Conservation (phyloP, 2,797 vertebrate genomes). For the Austrolebias charrua region DNA sequence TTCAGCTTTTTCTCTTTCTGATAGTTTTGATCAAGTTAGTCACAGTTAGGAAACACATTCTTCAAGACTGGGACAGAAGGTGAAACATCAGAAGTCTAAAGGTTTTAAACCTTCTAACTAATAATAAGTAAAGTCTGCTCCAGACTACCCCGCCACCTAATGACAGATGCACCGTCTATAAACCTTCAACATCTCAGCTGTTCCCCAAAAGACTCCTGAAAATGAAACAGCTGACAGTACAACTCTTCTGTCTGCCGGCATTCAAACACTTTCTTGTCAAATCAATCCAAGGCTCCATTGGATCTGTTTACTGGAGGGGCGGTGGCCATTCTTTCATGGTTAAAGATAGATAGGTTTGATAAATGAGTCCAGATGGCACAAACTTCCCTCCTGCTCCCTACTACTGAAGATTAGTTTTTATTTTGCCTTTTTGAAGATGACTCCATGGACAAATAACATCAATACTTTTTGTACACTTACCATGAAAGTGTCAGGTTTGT, state of each 20-base stretch:
- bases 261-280: slow-evolving; percentile 59
- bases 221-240: slow-evolving; percentile 71
- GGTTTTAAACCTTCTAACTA: slow-evolving; percentile 4
- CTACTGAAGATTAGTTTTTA: slow-evolving; percentile 46
- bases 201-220: slow-evolving; percentile 55
- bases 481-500: not conserved
- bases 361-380: slow-evolving; percentile 57
- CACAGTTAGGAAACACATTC: not conserved
- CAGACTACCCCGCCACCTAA: slow-evolving; percentile 16
- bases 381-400: slow-evolving; percentile 30
- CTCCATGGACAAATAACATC: slow-evolving; percentile 7
- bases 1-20: not conserved
- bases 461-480: not conserved
- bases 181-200: slow-evolving; percentile 51
- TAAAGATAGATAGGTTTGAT: slow-evolving; percentile 52
- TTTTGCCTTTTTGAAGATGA: slow-evolving; percentile 42
- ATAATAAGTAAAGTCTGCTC: slow-evolving; percentile 20
- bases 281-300: slow-evolving; percentile 59
- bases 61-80: not conserved
- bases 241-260: slow-evolving; percentile 50
- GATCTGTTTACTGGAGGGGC: slow-evolving; percentile 54
- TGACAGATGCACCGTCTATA: slow-evolving; percentile 58
- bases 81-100: slow-evolving; percentile 12
- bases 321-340: slow-evolving; percentile 49
- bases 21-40: not conserved